Percentiles rank a stretch among this genome's conserved stretches.
These are phyloP conservation scores for Parelbella ahira DNA, from an alignment of 2,888 invertebrate species.

Conservation along the genomic window DNA sequence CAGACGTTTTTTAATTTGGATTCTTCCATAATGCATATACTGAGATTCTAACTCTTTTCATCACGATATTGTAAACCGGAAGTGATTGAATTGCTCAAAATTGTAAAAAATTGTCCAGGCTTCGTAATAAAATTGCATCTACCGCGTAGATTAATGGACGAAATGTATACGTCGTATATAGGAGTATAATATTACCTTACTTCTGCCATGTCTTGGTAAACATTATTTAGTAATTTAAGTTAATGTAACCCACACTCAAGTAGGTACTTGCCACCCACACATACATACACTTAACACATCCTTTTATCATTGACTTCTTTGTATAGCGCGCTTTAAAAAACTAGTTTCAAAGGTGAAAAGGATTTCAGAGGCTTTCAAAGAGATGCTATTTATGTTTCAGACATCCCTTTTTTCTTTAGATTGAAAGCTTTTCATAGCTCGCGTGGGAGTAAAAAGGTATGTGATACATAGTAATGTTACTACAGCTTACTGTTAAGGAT, in stretches of 20 bases:
- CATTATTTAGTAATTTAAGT: constrained; percentile 5
- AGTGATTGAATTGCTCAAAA: too few relatives aligned
- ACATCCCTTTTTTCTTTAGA: constrained; percentile 16
- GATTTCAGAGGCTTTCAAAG: constrained; percentile 20
- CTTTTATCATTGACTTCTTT: constrained; percentile 16
- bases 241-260: background rate
- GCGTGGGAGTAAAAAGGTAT: background rate
- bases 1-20: too few relatives aligned
- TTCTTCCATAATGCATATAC: too few relatives aligned
- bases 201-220: too few relatives aligned
- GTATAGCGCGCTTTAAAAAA: constrained; percentile 20
- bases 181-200: too few relatives aligned
- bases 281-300: constrained; percentile 1
- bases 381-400: constrained; percentile 25
- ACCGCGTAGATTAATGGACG: too few relatives aligned
- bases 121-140: too few relatives aligned
- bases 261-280: background rate
- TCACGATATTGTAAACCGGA: too few relatives aligned
- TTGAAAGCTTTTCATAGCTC: constrained; percentile 21
- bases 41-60: too few relatives aligned
- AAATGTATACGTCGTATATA: too few relatives aligned
- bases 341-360: constrained; percentile 26
- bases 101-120: too few relatives aligned
- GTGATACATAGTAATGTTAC: constrained; percentile 1
- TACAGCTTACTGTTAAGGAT: background rate